Evolutionary conservation across 2,113 vertebrate species (phyloP).

Genomic region (Pluvianellus socialis): DNA sequence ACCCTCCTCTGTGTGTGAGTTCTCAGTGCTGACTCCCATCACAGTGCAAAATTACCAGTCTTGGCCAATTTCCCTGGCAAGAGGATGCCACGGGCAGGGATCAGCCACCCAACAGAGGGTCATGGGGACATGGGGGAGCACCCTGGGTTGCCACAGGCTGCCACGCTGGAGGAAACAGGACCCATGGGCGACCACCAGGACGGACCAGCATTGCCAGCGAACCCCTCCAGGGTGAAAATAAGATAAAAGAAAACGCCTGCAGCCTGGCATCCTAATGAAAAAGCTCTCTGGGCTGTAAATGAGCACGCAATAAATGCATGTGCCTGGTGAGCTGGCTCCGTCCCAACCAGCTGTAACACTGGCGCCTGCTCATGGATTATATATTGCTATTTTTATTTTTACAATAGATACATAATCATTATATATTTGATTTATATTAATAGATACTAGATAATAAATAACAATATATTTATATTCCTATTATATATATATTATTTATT

Average conservation of each 20-base stretch:
- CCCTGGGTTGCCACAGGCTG: background rate
- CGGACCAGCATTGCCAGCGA: background rate
- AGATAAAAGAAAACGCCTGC: rapidly evolving
- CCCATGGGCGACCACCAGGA: background rate
- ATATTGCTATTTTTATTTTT: too few species aligned
- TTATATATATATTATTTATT: background rate
- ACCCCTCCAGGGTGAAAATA: background rate
- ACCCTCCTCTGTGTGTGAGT: background rate
- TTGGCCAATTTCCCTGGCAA: background rate
- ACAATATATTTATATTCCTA: too few species aligned
- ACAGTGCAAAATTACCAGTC: background rate
- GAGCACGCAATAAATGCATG: background rate
- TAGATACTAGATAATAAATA: too few species aligned
- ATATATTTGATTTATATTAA: too few species aligned
- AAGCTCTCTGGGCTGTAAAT: background rate
- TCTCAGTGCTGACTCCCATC: background rate
- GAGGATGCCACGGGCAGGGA: background rate
- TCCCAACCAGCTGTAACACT: background rate
- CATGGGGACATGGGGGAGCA: too few species aligned
- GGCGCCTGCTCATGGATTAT: background rate
- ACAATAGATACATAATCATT: too few species aligned
- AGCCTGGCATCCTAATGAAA: background rate
- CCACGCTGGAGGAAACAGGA: background rate
- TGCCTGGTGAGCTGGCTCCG: background rate
- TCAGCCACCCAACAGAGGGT: background rate